Evolutionary conservation across 2,888 invertebrate species (phyloP).

Genomic region (Ectemnius lituratus): DNA sequence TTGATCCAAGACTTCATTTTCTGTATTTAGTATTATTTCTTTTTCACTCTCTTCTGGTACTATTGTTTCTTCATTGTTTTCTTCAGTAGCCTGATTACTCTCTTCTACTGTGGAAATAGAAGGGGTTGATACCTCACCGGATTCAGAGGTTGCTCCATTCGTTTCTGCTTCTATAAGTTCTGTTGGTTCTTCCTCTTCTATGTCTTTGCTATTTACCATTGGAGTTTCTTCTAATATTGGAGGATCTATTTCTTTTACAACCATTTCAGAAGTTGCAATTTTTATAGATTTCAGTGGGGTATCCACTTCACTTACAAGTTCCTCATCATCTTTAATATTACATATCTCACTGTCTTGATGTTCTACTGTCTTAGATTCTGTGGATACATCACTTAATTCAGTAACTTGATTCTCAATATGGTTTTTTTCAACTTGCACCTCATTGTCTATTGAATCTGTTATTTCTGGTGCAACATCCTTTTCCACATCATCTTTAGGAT

Average conservation of each 20-base stretch:
- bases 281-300: too few relatives aligned
- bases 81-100: too few relatives aligned
- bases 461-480: neutral
- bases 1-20: neutral
- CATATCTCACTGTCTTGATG: too few relatives aligned
- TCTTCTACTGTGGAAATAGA: too few relatives aligned
- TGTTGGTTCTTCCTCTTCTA: slow-evolving; percentile 28
- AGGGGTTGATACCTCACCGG: too few relatives aligned
- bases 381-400: neutral
- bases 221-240: neutral
- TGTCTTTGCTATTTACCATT: neutral
- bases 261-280: too few relatives aligned
- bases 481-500: neutral
- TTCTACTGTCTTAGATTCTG: too few relatives aligned
- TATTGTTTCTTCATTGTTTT: neutral
- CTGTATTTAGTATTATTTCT: neutral
- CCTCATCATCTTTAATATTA: too few relatives aligned
- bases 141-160: too few relatives aligned
- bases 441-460: neutral
- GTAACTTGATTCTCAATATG: slow-evolving; percentile 12
- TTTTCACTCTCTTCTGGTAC: slow-evolving; percentile 14
- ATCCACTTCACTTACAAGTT: too few relatives aligned
- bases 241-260: neutral
- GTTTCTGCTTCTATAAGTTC: neutral
- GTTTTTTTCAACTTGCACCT: slow-evolving; percentile 1